phyloP scores from a whole-genome alignment of 2,113 vertebrate species.

The Antigone vipio region DNA sequence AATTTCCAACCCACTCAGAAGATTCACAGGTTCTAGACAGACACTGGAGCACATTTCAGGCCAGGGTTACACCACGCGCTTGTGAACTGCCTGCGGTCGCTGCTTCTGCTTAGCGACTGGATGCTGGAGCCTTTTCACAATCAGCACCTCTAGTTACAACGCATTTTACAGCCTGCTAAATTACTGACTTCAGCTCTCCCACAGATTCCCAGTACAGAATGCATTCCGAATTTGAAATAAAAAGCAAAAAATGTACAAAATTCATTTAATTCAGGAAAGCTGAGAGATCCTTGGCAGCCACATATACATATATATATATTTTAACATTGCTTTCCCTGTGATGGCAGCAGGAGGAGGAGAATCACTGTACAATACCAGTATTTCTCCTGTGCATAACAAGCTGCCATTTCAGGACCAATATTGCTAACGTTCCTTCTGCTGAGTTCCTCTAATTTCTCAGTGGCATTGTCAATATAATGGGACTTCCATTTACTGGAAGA shows the following conservation, averaged over 20 bases:
- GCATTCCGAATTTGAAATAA: not conserved
- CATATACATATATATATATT: not conserved
- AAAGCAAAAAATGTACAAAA: not conserved
- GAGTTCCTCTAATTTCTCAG: conserved; percentile 33
- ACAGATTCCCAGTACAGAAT: not conserved
- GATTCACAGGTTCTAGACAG: not conserved
- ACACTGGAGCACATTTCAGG: not conserved
- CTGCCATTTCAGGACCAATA: conserved; percentile 1
- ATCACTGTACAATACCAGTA: not conserved
- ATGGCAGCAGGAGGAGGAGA: not conserved
- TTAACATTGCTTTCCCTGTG: not conserved
- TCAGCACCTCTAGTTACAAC: not conserved
- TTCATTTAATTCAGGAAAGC: not conserved
- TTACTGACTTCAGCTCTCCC: not conserved
- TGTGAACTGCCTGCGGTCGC: not conserved
- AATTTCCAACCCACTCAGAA: not conserved
- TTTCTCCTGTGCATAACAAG: not conserved
- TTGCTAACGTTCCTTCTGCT: not conserved
- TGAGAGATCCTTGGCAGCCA: not conserved
- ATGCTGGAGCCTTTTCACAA: not conserved
- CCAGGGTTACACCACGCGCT: rapidly evolving
- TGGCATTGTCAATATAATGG: not conserved
- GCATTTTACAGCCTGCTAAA: not conserved
- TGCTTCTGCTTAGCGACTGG: not conserved
- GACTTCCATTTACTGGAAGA: conserved; percentile 26